Percentiles rank a stretch among this genome's conserved stretches.
Conservation (phyloP, 2,888 invertebrate genomes). For the Epistrophella euchroma region DNA sequence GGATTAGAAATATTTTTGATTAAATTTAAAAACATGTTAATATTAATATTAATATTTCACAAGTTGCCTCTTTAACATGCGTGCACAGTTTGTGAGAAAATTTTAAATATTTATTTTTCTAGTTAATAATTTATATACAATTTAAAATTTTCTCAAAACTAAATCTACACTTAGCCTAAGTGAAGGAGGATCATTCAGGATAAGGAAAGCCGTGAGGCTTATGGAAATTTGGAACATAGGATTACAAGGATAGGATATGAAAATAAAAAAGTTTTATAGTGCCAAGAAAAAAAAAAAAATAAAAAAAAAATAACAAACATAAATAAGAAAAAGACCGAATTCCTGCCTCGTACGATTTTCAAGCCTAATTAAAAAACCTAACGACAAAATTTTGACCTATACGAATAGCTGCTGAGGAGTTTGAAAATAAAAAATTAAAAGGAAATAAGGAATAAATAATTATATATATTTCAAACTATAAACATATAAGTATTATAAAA, state of each 20-base stretch:
- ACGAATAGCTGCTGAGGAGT: neutral
- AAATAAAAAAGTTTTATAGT: slow-evolving; percentile 47
- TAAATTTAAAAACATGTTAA: neutral
- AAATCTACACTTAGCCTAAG: slow-evolving; percentile 82
- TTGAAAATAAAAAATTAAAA: neutral
- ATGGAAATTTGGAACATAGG: slow-evolving; percentile 83
- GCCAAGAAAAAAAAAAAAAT: slow-evolving; percentile 71
- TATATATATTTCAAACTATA: too few species aligned
- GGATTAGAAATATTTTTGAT: neutral
- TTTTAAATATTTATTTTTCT: slow-evolving; percentile 38
- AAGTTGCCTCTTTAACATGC: slow-evolving; percentile 51
- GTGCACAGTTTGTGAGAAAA: slow-evolving; percentile 51
- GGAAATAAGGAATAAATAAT: slow-evolving; percentile 70
- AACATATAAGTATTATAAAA: slow-evolving; percentile 58
- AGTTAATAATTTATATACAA: neutral
- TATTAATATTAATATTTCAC: neutral
- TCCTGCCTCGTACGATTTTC: slow-evolving; percentile 31
- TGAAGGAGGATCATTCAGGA: slow-evolving; percentile 85
- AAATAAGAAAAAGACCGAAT: slow-evolving; percentile 36
- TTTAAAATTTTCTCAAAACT: slow-evolving; percentile 55
- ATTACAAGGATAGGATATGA: slow-evolving; percentile 75
- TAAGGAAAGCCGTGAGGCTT: slow-evolving; percentile 87
- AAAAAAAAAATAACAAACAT: slow-evolving; percentile 6
- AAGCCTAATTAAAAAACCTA: slow-evolving; percentile 55
- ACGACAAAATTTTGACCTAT: slow-evolving; percentile 44